Evolutionary conservation across 2,797 vertebrate species (phyloP).

Genomic region (Crocidura indochinensis): DNA sequence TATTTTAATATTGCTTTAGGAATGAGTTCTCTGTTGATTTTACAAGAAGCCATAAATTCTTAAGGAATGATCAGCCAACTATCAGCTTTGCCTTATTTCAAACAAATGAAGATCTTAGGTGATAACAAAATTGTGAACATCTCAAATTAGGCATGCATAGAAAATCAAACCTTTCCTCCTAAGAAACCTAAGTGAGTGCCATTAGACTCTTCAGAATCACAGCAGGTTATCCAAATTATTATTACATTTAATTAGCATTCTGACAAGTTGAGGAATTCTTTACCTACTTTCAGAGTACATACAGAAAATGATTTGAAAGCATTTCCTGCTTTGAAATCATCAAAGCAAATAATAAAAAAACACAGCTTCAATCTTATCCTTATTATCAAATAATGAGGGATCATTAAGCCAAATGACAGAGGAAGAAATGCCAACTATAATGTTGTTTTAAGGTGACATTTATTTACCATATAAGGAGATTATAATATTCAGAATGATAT

Average conservation of each 20-base stretch:
- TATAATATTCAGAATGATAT: slow-evolving; percentile 45
- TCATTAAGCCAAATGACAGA: slow-evolving; percentile 71
- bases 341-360: slow-evolving; percentile 77
- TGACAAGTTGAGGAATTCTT: slow-evolving; percentile 73
- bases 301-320: slow-evolving; percentile 69
- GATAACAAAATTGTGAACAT: slow-evolving; percentile 64
- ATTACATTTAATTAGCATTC: slow-evolving; percentile 80
- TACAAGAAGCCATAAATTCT: neutral
- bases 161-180: slow-evolving; percentile 64
- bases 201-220: slow-evolving; percentile 68
- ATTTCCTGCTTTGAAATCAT: slow-evolving; percentile 75
- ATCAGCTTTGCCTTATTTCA: slow-evolving; percentile 24
- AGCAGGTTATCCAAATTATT: slow-evolving; percentile 78
- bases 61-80: slow-evolving; percentile 28
- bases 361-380: slow-evolving; percentile 54
- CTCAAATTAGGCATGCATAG: slow-evolving; percentile 69
- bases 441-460: slow-evolving; percentile 66
- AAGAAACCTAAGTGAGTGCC: slow-evolving; percentile 69
- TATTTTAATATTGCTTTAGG: neutral
- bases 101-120: slow-evolving; percentile 59
- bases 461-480: slow-evolving; percentile 59
- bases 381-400: slow-evolving; percentile 64
- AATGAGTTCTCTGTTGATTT: neutral
- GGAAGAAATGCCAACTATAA: slow-evolving; percentile 69
- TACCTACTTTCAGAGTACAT: slow-evolving; percentile 69